Evolutionary conservation across 2,113 vertebrate genomes (phyloP), one percentile per base, ranked within the genome.

Genomic region (Zosterops hypoxanthus): DNA sequence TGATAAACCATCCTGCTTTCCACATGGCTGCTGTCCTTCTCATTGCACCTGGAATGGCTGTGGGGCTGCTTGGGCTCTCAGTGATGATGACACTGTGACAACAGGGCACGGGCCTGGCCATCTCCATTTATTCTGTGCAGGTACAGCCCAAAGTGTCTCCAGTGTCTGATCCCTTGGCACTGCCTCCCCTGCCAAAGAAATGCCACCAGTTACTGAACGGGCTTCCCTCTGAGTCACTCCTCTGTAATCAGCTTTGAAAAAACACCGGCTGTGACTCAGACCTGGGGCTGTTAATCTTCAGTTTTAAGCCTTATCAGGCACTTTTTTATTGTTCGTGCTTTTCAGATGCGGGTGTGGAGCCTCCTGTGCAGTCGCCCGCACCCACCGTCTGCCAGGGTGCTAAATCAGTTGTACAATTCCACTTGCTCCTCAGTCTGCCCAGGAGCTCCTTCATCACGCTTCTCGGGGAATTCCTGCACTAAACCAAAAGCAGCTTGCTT

Each of bases 351-450:
- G 65, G 77, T 29, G 72, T 16, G 52, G 34, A 44, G 81, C 24
- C 2, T 86, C 84, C 65, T 28, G 33, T 59, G 52, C 24, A 25
- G 0, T 42, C 39, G 88, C 73, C 81, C 14, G 3, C 49, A 46
- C 66, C 52, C 42, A 17, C 86, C 3, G 28, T 84, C 77, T 71
- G 78, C 68, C 11, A 0, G 8, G 1, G 65, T 56, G 82, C 70
- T 57, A 55, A 92, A 79, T 55, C 9, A 44, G n/a, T 39, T 75
- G n/a, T 36, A 31, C 46, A 2, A 4, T 20, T 24, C 86, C 23
- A 11, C 42, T 76, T 64, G 82, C 46, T 84, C 53, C 36, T 66
- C 86, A 69, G 86, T 94, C 96, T 92, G 94, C 97, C 97, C 92
- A 71, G 97, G 94, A 97, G 97, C 97, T 85, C 92, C 65, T 86